Conservation (phyloP, 2,113 vertebrate species). For the Sarotherodon lohbergeri region DNA sequence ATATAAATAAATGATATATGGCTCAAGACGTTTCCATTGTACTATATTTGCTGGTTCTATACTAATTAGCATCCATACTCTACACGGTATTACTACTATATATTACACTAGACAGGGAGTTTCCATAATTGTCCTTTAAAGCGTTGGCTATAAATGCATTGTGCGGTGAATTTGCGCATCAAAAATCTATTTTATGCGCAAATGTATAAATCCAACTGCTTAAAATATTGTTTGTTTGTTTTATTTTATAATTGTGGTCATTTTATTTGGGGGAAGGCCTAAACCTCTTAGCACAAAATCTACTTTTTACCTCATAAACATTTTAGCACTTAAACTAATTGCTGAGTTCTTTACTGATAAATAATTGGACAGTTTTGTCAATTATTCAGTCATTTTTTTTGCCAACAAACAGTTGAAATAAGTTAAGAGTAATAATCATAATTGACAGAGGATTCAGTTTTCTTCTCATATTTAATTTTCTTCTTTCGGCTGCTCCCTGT, state of each 20-base stretch:
- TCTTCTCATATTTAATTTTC: neutral
- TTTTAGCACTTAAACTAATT: neutral
- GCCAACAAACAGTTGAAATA: neutral
- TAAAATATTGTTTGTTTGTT: neutral
- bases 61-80: neutral
- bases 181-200: neutral
- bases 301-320: neutral
- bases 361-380: neutral
- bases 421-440: neutral
- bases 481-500: neutral
- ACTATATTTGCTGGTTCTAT: neutral
- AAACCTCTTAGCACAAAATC: neutral
- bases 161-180: neutral
- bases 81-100: neutral
- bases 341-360: neutral
- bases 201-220: neutral
- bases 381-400: neutral
- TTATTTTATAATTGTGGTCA: neutral
- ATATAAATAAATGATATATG: neutral
- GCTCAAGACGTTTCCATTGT: neutral
- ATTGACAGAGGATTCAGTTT: neutral
- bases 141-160: neutral
- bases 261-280: neutral
- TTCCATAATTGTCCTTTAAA: neutral
- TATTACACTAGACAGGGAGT: neutral